Evolutionary conservation across 2,888 invertebrate species (phyloP).

Genomic region (Apodemia hepburni): DNA sequence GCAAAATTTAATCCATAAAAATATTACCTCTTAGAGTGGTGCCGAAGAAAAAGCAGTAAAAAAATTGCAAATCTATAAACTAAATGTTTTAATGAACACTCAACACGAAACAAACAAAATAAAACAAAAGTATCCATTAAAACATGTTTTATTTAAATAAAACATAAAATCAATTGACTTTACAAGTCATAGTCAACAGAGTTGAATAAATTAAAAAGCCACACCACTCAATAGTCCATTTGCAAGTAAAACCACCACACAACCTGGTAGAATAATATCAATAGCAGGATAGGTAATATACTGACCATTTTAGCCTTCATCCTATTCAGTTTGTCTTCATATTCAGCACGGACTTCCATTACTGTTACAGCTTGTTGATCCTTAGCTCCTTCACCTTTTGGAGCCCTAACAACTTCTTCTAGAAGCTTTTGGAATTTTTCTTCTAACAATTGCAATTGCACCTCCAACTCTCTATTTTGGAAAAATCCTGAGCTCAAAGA

Average conservation of each 20-base stretch:
- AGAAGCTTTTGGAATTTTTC: conserved; percentile 61
- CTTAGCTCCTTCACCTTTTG: conserved; percentile 46
- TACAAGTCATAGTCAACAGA: conserved; percentile 44
- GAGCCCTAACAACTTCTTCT: conserved; percentile 53
- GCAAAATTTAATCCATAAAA: conserved; percentile 33
- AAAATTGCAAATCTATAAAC: conserved; percentile 37
- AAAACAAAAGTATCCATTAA: conserved; percentile 60
- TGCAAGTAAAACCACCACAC: conserved; percentile 73
- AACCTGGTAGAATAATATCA: conserved; percentile 70
- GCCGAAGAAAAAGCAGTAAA: conserved; percentile 24
- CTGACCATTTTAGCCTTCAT: conserved; percentile 92
- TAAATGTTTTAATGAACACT: conserved; percentile 50
- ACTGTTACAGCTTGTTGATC: conserved; percentile 55
- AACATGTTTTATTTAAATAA: conserved; percentile 55
- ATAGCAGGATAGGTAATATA: conserved; percentile 67
- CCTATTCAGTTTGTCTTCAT: conserved; percentile 87
- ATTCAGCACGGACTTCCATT: conserved; percentile 81
- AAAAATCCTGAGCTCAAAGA: conserved; percentile 47
- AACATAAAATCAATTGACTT: conserved; percentile 38
- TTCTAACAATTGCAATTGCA: conserved; percentile 62
- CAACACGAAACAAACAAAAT: conserved; percentile 39
- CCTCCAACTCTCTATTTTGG: conserved; percentile 60
- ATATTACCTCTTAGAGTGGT: conserved; percentile 49
- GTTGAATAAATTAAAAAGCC: conserved; percentile 38
- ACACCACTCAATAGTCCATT: conserved; percentile 54